Evolutionary conservation across 2,888 invertebrate genomes (phyloP), one percentile per base, ranked within the genome.

Genomic region (Osedax frankpressi): DNA sequence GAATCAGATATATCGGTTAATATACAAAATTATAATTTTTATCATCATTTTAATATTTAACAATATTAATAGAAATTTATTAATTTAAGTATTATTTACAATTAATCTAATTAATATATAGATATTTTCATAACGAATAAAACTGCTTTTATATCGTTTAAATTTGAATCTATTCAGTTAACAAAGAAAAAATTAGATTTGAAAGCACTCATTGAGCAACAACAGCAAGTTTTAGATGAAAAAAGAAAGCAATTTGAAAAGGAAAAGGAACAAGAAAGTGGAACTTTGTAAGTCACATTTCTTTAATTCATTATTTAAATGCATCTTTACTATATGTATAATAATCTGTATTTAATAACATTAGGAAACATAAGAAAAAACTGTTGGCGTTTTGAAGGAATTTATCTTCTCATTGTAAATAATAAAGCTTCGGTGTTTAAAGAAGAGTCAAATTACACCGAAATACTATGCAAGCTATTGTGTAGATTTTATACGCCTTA

Each of bases 1-100:
- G 95, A 96, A 85, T 93, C 94, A 0, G 96, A 96, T 85, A 88
- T 90, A 11, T 44, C 44, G 44, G 44, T 44, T 44, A n/a, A n/a
- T n/a, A n/a, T n/a, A n/a, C n/a, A n/a, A n/a, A n/a, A n/a, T n/a
- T n/a, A n/a, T n/a, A n/a, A n/a, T n/a, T n/a, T n/a, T n/a, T n/a
- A n/a, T n/a, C n/a, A n/a, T n/a, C n/a, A n/a, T n/a, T n/a, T n/a
- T n/a, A n/a, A n/a, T n/a, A n/a, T n/a, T n/a, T n/a, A n/a, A n/a
- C n/a, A n/a, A n/a, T n/a, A n/a, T n/a, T n/a, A n/a, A n/a, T n/a
- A n/a, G n/a, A n/a, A n/a, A n/a, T n/a, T n/a, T n/a, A n/a, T n/a
- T n/a, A n/a, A n/a, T n/a, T n/a, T n/a, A n/a, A n/a, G n/a, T n/a
- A n/a, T n/a, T n/a, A n/a, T n/a, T n/a, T n/a, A n/a, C n/a, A n/a